A percentile compares a stretch with the other conserved stretches of the same genome.
Evolutionary conservation across 2,113 vertebrate species (phyloP).

Genomic region (Tetraodon nigroviridis): DNA sequence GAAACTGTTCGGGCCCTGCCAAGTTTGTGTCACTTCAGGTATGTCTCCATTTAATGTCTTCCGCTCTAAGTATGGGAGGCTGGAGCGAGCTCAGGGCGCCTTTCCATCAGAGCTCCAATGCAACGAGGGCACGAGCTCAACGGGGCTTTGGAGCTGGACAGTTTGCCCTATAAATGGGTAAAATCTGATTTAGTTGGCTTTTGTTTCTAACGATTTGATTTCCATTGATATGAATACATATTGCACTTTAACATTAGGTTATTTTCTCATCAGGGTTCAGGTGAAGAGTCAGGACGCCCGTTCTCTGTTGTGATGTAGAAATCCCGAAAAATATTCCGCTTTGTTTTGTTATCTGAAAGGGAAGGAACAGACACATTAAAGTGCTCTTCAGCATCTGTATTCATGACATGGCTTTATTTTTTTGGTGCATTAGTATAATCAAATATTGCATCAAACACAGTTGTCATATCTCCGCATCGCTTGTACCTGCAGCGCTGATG

Average conservation of each 20-base stretch:
- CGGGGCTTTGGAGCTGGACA: slow-evolving; percentile 31
- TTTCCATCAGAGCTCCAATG: slow-evolving; percentile 55
- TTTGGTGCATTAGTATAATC: slow-evolving; percentile 52
- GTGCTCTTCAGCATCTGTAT: slow-evolving; percentile 26
- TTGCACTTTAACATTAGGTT: background rate
- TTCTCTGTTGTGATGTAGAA: slow-evolving; percentile 14
- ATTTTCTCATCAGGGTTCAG: slow-evolving; percentile 8
- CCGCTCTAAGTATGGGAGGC: slow-evolving; percentile 59
- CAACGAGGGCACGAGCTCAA: slow-evolving; percentile 35
- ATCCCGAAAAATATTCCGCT: slow-evolving; percentile 12
- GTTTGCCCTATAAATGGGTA: slow-evolving; percentile 21
- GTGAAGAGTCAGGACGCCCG: slow-evolving; percentile 11
- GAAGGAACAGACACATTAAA: slow-evolving; percentile 28
- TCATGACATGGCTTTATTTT: slow-evolving; percentile 26
- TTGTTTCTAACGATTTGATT: background rate
- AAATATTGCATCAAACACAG: slow-evolving; percentile 37
- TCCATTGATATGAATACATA: background rate
- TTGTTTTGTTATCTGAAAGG: slow-evolving; percentile 13
- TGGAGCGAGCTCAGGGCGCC: slow-evolving; percentile 44
- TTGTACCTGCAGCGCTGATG: slow-evolving; percentile 49
- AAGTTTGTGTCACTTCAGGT: slow-evolving; percentile 74
- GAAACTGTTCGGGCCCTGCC: slow-evolving; percentile 68
- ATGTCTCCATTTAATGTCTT: slow-evolving; percentile 66
- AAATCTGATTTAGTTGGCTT: slow-evolving; percentile 11
- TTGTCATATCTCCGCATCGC: slow-evolving; percentile 38